phyloP scores from a whole-genome alignment of 2,113 vertebrate genomes.

The Phylloscopus whistleri region DNA sequence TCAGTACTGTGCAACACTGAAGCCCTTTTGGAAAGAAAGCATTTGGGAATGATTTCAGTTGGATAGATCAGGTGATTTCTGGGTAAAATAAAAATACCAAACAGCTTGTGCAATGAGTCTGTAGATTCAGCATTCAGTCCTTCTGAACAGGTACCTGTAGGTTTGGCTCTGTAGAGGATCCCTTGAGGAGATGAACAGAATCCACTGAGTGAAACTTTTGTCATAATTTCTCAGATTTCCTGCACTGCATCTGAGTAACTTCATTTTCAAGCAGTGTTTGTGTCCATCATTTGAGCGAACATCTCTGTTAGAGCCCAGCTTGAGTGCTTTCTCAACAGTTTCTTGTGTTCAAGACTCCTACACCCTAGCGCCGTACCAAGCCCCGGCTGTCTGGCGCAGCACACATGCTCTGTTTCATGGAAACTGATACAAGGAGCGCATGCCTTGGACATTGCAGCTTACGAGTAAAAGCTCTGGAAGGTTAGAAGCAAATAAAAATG shows the following conservation, averaged over 20 bases:
- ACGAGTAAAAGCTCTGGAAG: not conserved
- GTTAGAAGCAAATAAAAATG: constrained; percentile 47
- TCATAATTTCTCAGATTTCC: not conserved
- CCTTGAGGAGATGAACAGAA: not conserved
- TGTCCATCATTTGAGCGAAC: not conserved
- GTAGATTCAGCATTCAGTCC: not conserved
- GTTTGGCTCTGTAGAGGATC: not conserved
- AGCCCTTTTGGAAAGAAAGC: not conserved
- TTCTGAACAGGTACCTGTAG: not conserved
- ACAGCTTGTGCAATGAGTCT: not conserved
- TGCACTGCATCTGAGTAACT: not conserved
- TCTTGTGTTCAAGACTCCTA: not conserved
- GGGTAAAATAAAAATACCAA: not conserved
- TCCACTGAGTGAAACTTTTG: not conserved
- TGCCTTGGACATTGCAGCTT: constrained; percentile 5
- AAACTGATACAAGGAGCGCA: not conserved
- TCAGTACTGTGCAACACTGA: not conserved
- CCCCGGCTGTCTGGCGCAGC: not conserved
- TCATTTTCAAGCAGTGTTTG: accelerated
- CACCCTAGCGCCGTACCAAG: not conserved
- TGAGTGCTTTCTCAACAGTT: not conserved
- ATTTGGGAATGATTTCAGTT: not conserved
- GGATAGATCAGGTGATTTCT: not conserved
- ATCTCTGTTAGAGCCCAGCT: not conserved
- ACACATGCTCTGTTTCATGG: not conserved